Percentiles rank a stretch among this genome's conserved stretches.
These are phyloP conservation scores for Sturmia bella DNA, from an alignment of 2,888 invertebrate species.

Conservation along the genomic window DNA sequence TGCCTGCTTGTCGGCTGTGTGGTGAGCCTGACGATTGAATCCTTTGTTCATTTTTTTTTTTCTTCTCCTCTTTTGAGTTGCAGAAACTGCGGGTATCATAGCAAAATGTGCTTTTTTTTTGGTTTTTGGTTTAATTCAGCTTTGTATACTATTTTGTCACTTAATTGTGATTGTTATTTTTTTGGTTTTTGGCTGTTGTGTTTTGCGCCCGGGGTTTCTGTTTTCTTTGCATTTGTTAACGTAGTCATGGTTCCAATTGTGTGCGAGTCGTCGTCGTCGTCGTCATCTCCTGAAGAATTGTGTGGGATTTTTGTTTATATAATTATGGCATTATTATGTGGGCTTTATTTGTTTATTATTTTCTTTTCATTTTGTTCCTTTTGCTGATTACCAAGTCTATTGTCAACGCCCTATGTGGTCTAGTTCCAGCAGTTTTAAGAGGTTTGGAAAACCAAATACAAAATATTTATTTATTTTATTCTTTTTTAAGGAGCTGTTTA, in stretches of 20 bases:
- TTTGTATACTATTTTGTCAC: constrained; percentile 57
- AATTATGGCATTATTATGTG: constrained; percentile 70
- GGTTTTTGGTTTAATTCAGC: constrained; percentile 11
- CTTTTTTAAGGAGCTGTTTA: constrained; percentile 37
- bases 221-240: constrained; percentile 23
- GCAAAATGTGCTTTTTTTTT: constrained; percentile 47
- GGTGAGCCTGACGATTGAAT: constrained; percentile 12
- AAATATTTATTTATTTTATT: neutral
- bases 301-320: constrained; percentile 69
- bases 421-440: constrained; percentile 12
- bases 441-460: constrained; percentile 29
- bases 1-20: neutral
- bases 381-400: constrained; percentile 40
- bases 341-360: constrained; percentile 50
- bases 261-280: neutral
- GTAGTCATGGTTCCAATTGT: constrained; percentile 4
- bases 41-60: constrained; percentile 49
- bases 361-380: neutral
- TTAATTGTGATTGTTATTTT: constrained; percentile 68
- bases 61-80: too few species aligned
- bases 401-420: constrained; percentile 63
- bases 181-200: constrained; percentile 2
- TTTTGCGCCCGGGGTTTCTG: constrained; percentile 57
- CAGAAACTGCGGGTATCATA: constrained; percentile 59
- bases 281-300: constrained; percentile 48